A percentile compares a stretch with the other conserved stretches of the same genome.
Conservation (phyloP, 30 jellyfish, hydroid and myxozoan species). For the Thelohanellus kitauei region DNA sequence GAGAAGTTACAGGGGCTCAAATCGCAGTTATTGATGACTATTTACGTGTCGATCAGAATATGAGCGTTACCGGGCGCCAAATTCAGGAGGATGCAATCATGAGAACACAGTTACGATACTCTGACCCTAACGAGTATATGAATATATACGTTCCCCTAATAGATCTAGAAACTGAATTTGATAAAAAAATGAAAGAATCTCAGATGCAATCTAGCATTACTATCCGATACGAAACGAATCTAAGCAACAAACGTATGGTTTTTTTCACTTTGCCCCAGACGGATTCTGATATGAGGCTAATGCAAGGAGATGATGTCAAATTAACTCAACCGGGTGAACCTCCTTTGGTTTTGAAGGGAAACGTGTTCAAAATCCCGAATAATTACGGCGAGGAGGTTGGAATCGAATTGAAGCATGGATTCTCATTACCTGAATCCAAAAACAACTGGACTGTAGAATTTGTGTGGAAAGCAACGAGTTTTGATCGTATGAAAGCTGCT, state of each 20-base stretch:
- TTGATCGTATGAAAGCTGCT: constrained; percentile 93
- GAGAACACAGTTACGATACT: constrained; percentile 18
- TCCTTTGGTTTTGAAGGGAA: too few relatives aligned
- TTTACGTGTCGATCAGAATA: background rate
- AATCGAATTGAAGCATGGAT: constrained; percentile 23
- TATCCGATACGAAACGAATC: constrained; percentile 77
- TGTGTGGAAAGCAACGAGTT: constrained; percentile 84
- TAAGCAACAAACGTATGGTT: constrained; percentile 74
- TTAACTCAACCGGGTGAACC: constrained; percentile 69
- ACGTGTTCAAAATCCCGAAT: constrained; percentile 77
- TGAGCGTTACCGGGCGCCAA: too few relatives aligned
- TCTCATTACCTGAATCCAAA: background rate
- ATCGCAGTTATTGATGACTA: constrained; percentile 52
- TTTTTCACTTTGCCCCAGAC: constrained; percentile 60
- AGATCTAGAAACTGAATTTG: constrained; percentile 84
- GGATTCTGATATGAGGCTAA: constrained; percentile 77
- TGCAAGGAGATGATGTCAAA: constrained; percentile 91
- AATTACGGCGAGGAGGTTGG: constrained; percentile 97
- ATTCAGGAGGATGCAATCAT: background rate
- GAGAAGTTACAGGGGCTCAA: constrained; percentile 69
- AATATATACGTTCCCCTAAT: constrained; percentile 70
- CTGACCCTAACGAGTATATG: constrained; percentile 79
- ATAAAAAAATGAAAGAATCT: constrained; percentile 58
- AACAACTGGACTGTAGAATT: constrained; percentile 48
- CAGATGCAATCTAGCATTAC: constrained; percentile 21